Evolutionary conservation across 2,888 invertebrate species (phyloP), one percentile per base, ranked within the genome.

Genomic region (Drosophila parthenogenetica): DNA sequence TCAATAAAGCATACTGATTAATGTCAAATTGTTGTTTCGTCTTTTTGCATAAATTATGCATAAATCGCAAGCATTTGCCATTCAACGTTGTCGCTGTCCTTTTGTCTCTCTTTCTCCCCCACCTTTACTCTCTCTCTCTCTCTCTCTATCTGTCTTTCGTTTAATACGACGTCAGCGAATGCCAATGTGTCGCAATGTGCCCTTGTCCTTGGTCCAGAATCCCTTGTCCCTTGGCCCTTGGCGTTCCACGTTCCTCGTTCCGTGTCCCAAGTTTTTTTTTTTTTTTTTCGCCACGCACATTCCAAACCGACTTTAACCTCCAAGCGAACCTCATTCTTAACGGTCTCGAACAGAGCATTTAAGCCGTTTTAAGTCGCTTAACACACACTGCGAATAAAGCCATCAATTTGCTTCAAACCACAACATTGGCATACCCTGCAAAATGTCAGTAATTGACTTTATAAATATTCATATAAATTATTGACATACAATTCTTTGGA

Each of bases 1-100:
- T 81, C 86, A 81, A 81, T 85, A 85, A 81, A 81, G 79, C 72
- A 78, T 76, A 69, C 81, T 80, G 84, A 86, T 83, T 82, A 77
- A 87, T 79, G 79, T 65, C 88, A 79, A 87, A 66, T 82, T 85
- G 79, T 82, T 71, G 67, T 46, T 61, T 46, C 22, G 48, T 54
- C 54, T 79, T 73, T 81, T 81, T 55, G 69, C 82, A 79, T 83
- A 79, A 83, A 87, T 83, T 87, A 83, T 87, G 68, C 87, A 81
- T 68, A 66, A 87, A 81, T 76, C 63, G 70, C 83, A 66, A 80
- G 51, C 54, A 70, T 69, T 65, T 50, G 45, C 69, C 72, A 68
- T 54, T 58, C 73, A 65, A 49, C 59, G 61, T 73, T 63, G 61
- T 61, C 25, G n/a, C 22, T 29, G 32, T 42, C 42, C 54, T 14